Conservation (phyloP, 2,113 vertebrate genomes). For the Catharus minimus region DNA sequence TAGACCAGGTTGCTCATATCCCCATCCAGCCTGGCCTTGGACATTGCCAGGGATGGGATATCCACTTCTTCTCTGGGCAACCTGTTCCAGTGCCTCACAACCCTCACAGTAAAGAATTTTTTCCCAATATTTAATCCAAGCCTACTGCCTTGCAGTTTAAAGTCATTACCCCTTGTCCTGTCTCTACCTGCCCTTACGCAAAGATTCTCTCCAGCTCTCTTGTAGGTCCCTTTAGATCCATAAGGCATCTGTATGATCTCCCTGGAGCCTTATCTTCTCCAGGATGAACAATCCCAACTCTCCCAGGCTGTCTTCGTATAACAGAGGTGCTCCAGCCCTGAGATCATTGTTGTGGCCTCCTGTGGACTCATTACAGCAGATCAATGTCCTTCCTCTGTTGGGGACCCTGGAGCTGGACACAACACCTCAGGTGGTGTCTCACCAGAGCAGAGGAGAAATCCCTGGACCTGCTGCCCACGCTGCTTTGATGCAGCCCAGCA, state of each 20-base stretch:
- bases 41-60: background rate
- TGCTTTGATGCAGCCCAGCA: background rate
- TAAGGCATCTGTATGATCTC: background rate
- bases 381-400: background rate
- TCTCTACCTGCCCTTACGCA: background rate
- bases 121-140: background rate
- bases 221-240: background rate
- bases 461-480: rapidly evolving
- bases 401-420: background rate
- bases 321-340: background rate
- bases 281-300: background rate
- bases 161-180: background rate
- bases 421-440: background rate
- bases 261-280: background rate
- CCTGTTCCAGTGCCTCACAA: background rate
- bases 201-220: background rate
- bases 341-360: background rate
- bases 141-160: background rate
- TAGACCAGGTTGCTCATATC: background rate
- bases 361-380: background rate
- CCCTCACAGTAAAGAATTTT: background rate
- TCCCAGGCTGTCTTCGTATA: background rate
- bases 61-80: background rate
- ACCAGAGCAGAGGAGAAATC: background rate
- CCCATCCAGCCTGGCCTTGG: background rate